These are phyloP conservation scores for Labeo calbasu DNA, from an alignment of 2,797 vertebrate species.

Conservation along the genomic window DNA sequence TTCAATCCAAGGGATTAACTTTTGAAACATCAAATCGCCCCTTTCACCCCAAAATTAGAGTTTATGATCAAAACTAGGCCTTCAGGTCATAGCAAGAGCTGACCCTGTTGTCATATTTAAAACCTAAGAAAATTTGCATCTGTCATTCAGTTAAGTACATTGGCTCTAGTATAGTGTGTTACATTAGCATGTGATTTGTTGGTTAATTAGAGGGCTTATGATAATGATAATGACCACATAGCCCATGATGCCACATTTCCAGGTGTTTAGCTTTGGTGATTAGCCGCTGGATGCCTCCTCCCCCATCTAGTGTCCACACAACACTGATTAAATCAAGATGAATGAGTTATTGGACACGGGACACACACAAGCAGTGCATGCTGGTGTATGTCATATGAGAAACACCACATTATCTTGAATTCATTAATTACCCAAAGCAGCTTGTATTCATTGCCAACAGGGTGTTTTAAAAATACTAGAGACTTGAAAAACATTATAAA, in stretches of 20 bases:
- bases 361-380: slow-evolving; percentile 5
- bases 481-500: neutral
- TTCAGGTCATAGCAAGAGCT: slow-evolving; percentile 27
- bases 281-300: slow-evolving; percentile 42
- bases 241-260: slow-evolving; percentile 41
- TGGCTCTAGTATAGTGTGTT: slow-evolving; percentile 17
- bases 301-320: slow-evolving; percentile 41
- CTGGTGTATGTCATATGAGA: slow-evolving; percentile 36
- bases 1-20: slow-evolving; percentile 7
- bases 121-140: slow-evolving; percentile 6
- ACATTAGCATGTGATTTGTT: slow-evolving; percentile 49
- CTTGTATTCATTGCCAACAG: neutral
- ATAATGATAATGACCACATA: slow-evolving; percentile 53
- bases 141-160: slow-evolving; percentile 25
- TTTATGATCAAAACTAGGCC: slow-evolving; percentile 19
- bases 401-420: slow-evolving; percentile 33
- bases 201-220: slow-evolving; percentile 55
- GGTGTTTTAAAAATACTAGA: neutral
- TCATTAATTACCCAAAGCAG: slow-evolving; percentile 19
- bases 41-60: slow-evolving; percentile 29
- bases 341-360: slow-evolving; percentile 41
- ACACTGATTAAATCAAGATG: slow-evolving; percentile 53
- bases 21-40: neutral
- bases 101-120: slow-evolving; percentile 41
- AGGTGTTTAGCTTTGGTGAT: slow-evolving; percentile 54